phyloP scores from a whole-genome alignment of 2,888 invertebrate species.

The Cosmorhoe ocellata region DNA sequence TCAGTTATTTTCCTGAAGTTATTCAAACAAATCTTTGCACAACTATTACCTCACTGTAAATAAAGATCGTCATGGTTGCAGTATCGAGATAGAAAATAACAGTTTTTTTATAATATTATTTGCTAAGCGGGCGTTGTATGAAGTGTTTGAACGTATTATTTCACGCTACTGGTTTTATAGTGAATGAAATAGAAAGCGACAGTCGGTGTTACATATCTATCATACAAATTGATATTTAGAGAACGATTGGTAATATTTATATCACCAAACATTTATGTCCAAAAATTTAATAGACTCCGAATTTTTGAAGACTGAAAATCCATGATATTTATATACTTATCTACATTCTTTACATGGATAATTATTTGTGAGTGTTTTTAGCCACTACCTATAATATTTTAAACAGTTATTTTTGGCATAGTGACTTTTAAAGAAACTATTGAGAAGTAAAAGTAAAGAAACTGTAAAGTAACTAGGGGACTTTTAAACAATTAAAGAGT shows the following conservation, averaged over 20 bases:
- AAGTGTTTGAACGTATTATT: conserved; percentile 23
- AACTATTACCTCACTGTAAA: conserved; percentile 21
- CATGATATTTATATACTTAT: too few species aligned
- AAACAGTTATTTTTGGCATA: too few species aligned
- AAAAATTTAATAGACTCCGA: too few species aligned
- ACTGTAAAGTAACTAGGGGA: too few species aligned
- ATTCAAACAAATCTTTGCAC: conserved; percentile 7
- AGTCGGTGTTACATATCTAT: conserved; percentile 26
- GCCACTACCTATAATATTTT: too few species aligned
- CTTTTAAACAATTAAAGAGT: too few species aligned
- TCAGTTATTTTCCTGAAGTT: neutral
- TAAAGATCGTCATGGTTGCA: conserved; percentile 54
- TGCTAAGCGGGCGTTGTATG: conserved; percentile 21
- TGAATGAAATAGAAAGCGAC: conserved; percentile 44
- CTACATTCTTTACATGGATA: too few species aligned
- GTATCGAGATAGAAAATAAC: conserved; percentile 56
- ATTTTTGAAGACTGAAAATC: too few species aligned
- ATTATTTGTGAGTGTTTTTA: too few species aligned
- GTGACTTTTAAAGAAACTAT: too few species aligned
- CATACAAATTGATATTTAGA: conserved; percentile 14
- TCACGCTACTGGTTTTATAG: conserved; percentile 39
- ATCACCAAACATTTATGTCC: too few species aligned
- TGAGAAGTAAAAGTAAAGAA: too few species aligned
- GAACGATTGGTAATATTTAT: neutral
- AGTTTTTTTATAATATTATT: conserved; percentile 30